Conservation (phyloP, 2,888 invertebrate genomes). For the Mylabris sibirica region DNA sequence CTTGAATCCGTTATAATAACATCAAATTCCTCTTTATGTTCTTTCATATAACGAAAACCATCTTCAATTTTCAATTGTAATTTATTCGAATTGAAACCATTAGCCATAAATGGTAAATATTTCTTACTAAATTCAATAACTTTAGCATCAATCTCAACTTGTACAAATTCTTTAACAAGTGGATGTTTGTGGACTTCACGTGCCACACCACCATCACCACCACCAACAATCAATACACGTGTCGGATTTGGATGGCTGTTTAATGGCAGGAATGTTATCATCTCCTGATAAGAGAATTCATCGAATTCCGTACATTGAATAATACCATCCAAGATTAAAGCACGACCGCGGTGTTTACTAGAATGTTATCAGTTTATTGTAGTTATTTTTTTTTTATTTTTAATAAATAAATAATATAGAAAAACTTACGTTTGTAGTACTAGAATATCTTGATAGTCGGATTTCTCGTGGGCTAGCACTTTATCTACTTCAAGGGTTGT, state of each 20-base stretch:
- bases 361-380: constrained; percentile 28
- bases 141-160: constrained; percentile 87
- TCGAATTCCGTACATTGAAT: constrained; percentile 97
- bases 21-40: constrained; percentile 86
- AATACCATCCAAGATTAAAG: constrained; percentile 91
- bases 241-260: constrained; percentile 91
- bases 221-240: constrained; percentile 93
- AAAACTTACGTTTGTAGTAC: constrained; percentile 61
- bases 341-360: constrained; percentile 82
- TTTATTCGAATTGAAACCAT: constrained; percentile 84
- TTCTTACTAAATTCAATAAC: constrained; percentile 91
- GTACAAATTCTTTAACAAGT: constrained; percentile 81
- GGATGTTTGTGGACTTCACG: constrained; percentile 95
- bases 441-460: constrained; percentile 84
- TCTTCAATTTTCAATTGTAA: constrained; percentile 78
- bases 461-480: constrained; percentile 79
- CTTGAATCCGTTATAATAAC: constrained; percentile 98
- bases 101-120: constrained; percentile 90
- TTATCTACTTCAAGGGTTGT: constrained; percentile 86
- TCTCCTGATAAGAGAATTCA: constrained; percentile 98
- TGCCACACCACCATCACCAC: constrained; percentile 97
- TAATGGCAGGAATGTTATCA: constrained; percentile 94
- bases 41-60: constrained; percentile 93
- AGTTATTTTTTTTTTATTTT: background rate
- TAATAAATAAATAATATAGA: no score